Evolutionary conservation across 2,888 invertebrate genomes (phyloP), one percentile per base, ranked within the genome.

Genomic region (Lordiphosa fenestrarum): DNA sequence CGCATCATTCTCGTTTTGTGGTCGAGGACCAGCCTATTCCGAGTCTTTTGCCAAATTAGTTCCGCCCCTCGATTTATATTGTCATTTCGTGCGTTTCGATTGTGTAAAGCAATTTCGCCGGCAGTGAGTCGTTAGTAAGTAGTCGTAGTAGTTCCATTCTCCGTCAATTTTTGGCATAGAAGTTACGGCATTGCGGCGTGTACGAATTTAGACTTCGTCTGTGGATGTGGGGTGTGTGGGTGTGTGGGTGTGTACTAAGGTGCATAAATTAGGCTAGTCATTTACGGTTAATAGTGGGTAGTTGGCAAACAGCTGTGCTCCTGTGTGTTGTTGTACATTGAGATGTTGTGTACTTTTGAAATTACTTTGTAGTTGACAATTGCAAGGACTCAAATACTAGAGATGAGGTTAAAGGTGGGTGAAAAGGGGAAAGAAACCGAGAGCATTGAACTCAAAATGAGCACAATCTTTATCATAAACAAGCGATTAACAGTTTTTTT

Each of bases 1-100:
- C 54, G 23, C 73, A 70, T 72, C 71, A 71, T 73, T 68, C 66
- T 60, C 69, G 56, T 65, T 75, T 60, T 83, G 84, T 72, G 84
- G 81, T 57, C 62, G 56, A 53, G 60, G 67, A 54, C 59, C 83
- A 66, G 85, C 85, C 85, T 83, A 74, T 86, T 84, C 76, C 78
- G 66, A 81, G 85, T 86, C 78, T 84, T 83, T 86, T 71, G 73
- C 81, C 84, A 88, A 88, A 88, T 88, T 88, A 88, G 88, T 88
- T 88, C 86, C 88, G 88, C 88, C 88, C 88, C 88, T 88, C 84
- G 88, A 88, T 88, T 88, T 88, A 88, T 88, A 88, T 88, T 87
- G 81, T 86, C 85, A 88, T 88, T 88, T 84, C 78, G 85, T 83
- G 74, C 82, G 81, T 83, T 85, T 74, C 80, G 80, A 83, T 73